Evolutionary conservation across 2,113 vertebrate genomes (phyloP).

Genomic region (Macrotus californicus): DNA sequence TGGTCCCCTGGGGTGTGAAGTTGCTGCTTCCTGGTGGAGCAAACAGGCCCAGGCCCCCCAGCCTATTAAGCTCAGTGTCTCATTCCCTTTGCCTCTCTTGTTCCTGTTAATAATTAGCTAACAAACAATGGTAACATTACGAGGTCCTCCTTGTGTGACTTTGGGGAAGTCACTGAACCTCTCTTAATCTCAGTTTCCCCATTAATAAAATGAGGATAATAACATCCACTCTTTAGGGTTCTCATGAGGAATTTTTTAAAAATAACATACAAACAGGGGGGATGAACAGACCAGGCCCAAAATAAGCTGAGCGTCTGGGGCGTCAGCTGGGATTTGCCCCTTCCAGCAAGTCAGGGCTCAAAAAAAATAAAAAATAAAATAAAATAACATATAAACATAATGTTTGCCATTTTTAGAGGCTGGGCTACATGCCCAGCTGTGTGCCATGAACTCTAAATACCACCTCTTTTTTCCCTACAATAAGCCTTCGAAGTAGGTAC

Average conservation of each 20-base stretch:
- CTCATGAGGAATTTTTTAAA: background rate
- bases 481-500: background rate
- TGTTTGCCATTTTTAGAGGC: background rate
- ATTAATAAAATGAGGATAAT: background rate
- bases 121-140: no score
- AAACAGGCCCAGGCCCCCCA: no score
- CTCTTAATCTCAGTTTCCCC: background rate
- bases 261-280: background rate
- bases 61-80: no score
- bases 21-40: no score
- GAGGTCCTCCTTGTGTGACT: background rate
- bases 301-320: no score
- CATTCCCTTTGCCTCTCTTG: no score
- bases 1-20: no score
- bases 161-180: background rate
- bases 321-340: no score
- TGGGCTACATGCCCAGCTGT: background rate
- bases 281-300: no score
- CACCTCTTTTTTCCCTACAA: background rate
- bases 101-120: no score
- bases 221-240: rapidly evolving
- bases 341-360: no score
- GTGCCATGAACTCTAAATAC: background rate
- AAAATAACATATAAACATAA: background rate
- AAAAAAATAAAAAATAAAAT: no score